These are phyloP conservation scores for Anniella stebbinsi DNA, from an alignment of 2,797 vertebrate genomes.

Conservation along the genomic window DNA sequence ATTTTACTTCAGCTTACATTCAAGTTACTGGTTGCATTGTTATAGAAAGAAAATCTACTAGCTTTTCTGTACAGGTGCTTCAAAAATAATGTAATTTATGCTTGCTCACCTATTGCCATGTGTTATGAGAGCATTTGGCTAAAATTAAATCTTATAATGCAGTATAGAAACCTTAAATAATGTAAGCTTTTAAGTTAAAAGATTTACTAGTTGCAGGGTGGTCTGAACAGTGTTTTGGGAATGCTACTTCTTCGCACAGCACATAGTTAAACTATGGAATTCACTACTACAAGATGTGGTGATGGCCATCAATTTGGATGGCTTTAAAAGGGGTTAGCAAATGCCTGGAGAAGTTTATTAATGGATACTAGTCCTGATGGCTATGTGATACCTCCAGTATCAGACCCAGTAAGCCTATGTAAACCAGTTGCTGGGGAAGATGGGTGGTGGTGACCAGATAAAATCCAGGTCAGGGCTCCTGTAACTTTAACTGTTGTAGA, in stretches of 20 bases:
- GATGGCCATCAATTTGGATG: too few species aligned
- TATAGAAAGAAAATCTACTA: neutral
- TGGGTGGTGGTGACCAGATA: too few species aligned
- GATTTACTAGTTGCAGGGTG: neutral
- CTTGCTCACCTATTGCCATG: neutral
- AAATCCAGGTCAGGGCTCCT: too few species aligned
- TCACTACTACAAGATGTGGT: too few species aligned
- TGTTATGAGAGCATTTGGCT: neutral
- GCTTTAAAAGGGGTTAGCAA: too few species aligned
- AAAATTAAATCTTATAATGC: neutral
- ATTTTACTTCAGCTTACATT: neutral
- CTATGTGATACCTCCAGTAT: too few species aligned
- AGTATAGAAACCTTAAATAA: neutral
- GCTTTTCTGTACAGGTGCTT: neutral
- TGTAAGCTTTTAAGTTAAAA: neutral
- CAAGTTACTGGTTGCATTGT: neutral
- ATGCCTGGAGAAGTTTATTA: too few species aligned
- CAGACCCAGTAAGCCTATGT: too few species aligned
- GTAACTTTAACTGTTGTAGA: too few species aligned
- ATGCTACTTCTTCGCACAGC: neutral
- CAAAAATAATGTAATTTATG: slow-evolving; percentile 5
- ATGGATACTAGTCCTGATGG: too few species aligned
- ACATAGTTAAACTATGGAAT: too few species aligned
- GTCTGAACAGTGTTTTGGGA: neutral
- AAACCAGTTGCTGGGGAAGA: too few species aligned